These are phyloP conservation scores for Microcebus murinus DNA, from an alignment of 2,113 vertebrate genomes.

Conservation along the genomic window DNA sequence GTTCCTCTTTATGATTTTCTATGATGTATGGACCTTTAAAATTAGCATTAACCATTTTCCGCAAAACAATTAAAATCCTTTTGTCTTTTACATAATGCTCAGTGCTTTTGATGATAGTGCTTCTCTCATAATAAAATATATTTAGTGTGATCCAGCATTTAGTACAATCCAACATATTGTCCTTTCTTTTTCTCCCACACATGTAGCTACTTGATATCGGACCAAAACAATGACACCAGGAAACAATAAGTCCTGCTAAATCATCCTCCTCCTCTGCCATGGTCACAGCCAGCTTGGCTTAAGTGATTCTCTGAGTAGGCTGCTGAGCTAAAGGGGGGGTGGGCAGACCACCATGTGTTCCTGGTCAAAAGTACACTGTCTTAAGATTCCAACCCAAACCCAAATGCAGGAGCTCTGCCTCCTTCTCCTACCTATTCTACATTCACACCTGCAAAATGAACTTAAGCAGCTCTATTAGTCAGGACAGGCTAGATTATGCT, in stretches of 20 bases:
- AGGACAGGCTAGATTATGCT: not conserved
- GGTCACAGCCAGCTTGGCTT: slow-evolving; percentile 1
- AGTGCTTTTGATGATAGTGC: not conserved
- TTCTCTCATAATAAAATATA: slow-evolving; percentile 25
- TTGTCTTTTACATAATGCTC: not conserved
- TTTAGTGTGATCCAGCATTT: not conserved
- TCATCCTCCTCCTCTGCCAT: not conserved
- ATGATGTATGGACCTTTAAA: not conserved
- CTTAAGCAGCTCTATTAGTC: not conserved
- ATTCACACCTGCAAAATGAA: not conserved
- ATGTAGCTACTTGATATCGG: not conserved
- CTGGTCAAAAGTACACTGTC: not conserved
- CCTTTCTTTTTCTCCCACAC: not conserved
- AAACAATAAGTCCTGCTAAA: not conserved
- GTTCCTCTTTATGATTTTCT: not conserved
- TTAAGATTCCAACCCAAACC: not conserved
- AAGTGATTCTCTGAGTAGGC: not conserved
- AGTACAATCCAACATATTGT: not conserved
- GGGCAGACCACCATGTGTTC: not conserved
- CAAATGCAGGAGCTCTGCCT: not conserved
- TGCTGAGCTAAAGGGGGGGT: not conserved
- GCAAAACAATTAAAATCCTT: not conserved
- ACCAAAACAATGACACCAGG: not conserved
- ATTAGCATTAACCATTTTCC: not conserved
- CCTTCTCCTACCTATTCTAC: not conserved